Evolutionary conservation across 2,888 invertebrate species (phyloP).

Genomic region (Tuta absoluta): DNA sequence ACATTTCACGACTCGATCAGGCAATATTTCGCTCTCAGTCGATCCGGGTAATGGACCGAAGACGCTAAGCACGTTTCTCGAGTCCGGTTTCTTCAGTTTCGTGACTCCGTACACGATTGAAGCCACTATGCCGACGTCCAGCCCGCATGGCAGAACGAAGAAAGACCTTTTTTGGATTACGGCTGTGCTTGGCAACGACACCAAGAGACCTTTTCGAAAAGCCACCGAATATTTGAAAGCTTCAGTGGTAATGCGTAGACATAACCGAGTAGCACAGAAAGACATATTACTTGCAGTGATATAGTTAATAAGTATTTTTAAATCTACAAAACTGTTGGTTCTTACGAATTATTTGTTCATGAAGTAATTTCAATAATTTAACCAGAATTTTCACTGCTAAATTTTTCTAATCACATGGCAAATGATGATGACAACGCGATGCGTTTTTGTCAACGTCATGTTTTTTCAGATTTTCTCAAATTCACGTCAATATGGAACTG

Average conservation of each 20-base stretch:
- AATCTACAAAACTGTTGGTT: not conserved
- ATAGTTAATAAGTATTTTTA: not conserved
- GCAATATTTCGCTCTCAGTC: constrained; percentile 63
- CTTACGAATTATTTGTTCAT: not conserved
- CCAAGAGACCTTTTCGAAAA: not conserved
- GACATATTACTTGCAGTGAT: not conserved
- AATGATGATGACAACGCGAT: not conserved
- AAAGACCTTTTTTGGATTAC: constrained; percentile 2
- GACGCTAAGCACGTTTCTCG: constrained; percentile 67
- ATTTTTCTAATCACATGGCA: constrained; percentile 2
- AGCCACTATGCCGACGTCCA: constrained; percentile 66
- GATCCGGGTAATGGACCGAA: constrained; percentile 78
- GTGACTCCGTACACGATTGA: constrained; percentile 64
- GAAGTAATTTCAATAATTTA: not conserved
- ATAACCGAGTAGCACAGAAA: not conserved
- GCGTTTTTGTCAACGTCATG: not conserved
- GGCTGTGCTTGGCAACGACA: not conserved
- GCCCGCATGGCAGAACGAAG: constrained; percentile 58
- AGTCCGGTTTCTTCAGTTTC: constrained; percentile 63
- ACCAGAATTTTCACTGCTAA: not conserved
- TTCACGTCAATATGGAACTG: too few relatives aligned
- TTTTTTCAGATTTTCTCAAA: too few relatives aligned
- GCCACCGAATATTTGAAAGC: not conserved
- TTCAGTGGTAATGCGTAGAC: not conserved
- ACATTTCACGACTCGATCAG: constrained; percentile 78